Conservation (phyloP, 2,113 vertebrate species). For the Stigmatopora argus region DNA sequence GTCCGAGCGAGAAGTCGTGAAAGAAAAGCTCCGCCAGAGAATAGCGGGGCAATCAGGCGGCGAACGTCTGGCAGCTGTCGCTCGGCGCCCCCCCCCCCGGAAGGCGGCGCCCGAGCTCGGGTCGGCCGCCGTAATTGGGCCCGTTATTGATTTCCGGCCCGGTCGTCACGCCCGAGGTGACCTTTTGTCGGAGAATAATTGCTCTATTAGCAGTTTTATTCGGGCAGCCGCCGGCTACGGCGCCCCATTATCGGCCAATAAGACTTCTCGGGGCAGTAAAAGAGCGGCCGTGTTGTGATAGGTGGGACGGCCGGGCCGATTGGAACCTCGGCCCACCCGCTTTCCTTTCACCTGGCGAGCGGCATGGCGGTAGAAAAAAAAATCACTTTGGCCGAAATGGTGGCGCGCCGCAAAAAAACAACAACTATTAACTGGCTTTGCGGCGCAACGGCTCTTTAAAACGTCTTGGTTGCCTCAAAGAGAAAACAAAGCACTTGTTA, state of each 20-base stretch:
- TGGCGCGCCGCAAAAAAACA: too few species aligned
- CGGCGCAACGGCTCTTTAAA: too few species aligned
- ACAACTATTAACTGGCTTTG: too few species aligned
- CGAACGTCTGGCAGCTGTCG: conserved; percentile 30
- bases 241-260: conserved; percentile 60
- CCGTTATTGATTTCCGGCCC: conserved; percentile 69
- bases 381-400: too few species aligned
- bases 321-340: neutral
- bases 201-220: conserved; percentile 72
- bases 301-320: conserved; percentile 13
- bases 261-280: conserved; percentile 45
- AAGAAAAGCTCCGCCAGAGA: conserved; percentile 11
- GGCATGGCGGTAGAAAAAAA: neutral
- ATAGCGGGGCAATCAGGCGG: conserved; percentile 50
- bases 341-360: conserved; percentile 9
- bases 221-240: conserved; percentile 64
- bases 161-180: conserved; percentile 68
- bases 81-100: too few species aligned
- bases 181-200: conserved; percentile 76
- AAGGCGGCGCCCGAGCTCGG: conserved; percentile 37
- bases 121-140: conserved; percentile 53
- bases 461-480: too few species aligned
- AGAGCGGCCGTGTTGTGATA: conserved; percentile 51
- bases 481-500: too few species aligned
- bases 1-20: conserved; percentile 3